Evolutionary conservation across 2,888 invertebrate genomes (phyloP), one percentile per base, ranked within the genome.

Genomic region (Caenorhabditis doughertyi): DNA sequence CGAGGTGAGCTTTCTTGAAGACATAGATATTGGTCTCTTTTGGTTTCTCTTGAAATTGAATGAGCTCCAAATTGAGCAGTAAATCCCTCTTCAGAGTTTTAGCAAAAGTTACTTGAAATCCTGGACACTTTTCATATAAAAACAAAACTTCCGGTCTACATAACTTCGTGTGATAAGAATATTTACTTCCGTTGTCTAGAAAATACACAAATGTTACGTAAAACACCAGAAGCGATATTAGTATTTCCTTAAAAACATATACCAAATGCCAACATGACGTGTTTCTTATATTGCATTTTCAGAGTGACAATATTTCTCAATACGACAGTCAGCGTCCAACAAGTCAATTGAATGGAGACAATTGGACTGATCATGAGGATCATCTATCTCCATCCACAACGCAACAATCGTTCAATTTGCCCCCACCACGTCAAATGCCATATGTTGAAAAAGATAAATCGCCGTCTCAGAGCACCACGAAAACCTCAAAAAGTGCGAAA

Each of bases 1-100:
- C 7, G 89, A 89, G 80, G 84, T 84, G 39, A 55, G 47, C 23
- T 27, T 7, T 25, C 18, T 27, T 9, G 16, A 3, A n/a, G n/a
- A n/a, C n/a, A n/a, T n/a, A n/a, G n/a, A n/a, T n/a, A n/a, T n/a
- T n/a, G n/a, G n/a, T 29, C 8, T 51, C 3, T 16, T 21, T 49
- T 27, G 18, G 32, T n/a, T n/a, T n/a, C n/a, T n/a, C n/a, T n/a
- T n/a, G n/a, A n/a, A n/a, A n/a, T n/a, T n/a, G n/a, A n/a, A n/a
- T n/a, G n/a, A n/a, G n/a, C n/a, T n/a, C n/a, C n/a, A n/a, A n/a
- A n/a, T n/a, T n/a, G n/a, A n/a, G n/a, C n/a, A n/a, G n/a, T n/a
- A n/a, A n/a, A n/a, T n/a, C n/a, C n/a, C n/a, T n/a, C n/a, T n/a
- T n/a, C n/a, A n/a, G n/a, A n/a, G n/a, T n/a, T n/a, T n/a, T n/a